Conservation (phyloP, 2,888 invertebrate species). For the Apotomis turbidana region DNA sequence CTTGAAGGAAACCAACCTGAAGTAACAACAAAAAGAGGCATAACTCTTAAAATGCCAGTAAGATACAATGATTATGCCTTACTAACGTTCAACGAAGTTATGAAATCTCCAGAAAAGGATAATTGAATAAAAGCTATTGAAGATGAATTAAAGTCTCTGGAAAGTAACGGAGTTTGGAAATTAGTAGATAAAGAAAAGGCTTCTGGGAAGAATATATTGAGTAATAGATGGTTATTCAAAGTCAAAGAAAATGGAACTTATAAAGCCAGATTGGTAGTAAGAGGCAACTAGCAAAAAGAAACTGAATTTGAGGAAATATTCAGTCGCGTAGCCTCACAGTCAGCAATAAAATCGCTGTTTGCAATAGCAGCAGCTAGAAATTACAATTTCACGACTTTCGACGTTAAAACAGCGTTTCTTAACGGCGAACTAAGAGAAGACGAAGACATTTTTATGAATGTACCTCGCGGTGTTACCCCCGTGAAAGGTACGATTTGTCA, state of each 20-base stretch:
- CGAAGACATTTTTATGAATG: slow-evolving; percentile 4
- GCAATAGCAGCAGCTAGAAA: background rate
- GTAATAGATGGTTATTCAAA: background rate
- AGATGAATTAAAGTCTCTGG: slow-evolving; percentile 1
- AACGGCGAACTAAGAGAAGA: slow-evolving; percentile 5
- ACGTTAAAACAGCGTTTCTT: slow-evolving; percentile 10
- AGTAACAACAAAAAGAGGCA: background rate
- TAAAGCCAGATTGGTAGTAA: slow-evolving; percentile 4
- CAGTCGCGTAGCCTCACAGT: too few relatives aligned
- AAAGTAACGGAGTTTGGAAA: background rate
- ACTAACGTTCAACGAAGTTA: background rate
- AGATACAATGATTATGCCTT: slow-evolving; percentile 5
- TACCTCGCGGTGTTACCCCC: background rate
- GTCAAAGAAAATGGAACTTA: slow-evolving; percentile 2
- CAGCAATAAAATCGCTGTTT: slow-evolving; percentile 9
- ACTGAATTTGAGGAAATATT: background rate
- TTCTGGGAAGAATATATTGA: background rate
- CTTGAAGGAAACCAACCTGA: background rate
- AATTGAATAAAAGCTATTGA: slow-evolving; percentile 7
- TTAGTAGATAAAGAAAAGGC: slow-evolving; percentile 2
- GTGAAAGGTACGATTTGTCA: background rate
- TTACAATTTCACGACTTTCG: background rate
- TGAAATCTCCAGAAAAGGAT: slow-evolving; percentile 1
- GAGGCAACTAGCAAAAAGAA: slow-evolving; percentile 1
- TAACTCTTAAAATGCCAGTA: background rate